phyloP scores from a whole-genome alignment of 2,113 vertebrate species.

The Bubo scandiacus region DNA sequence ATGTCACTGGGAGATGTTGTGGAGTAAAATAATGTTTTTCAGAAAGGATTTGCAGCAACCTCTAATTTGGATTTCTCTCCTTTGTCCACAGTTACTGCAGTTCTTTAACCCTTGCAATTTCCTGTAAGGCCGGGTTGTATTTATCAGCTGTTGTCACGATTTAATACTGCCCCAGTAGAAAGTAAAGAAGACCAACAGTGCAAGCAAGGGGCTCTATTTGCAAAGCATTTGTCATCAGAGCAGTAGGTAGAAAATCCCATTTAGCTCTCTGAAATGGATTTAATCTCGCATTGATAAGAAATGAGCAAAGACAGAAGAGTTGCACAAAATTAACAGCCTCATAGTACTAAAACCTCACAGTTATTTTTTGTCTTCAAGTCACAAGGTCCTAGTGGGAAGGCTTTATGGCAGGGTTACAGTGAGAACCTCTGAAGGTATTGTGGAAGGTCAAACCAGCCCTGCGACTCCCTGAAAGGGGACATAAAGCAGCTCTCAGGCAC shows the following conservation, averaged over 20 bases:
- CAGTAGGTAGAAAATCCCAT: not conserved
- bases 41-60: not conserved
- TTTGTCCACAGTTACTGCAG: not conserved
- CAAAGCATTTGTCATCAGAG: not conserved
- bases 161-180: not conserved
- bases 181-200: not conserved
- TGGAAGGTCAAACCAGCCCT: not conserved
- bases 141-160: not conserved
- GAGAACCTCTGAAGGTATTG: not conserved
- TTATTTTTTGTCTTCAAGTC: not conserved
- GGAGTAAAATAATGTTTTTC: not conserved
- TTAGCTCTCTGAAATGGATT: not conserved
- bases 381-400: not conserved
- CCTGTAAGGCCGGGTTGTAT: not conserved
- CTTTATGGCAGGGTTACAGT: not conserved
- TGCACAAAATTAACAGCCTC: not conserved
- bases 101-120: not conserved
- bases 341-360: not conserved
- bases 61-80: not conserved
- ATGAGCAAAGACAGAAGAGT: not conserved
- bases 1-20: not conserved
- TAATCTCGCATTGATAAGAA: not conserved
- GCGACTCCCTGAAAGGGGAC: not conserved
- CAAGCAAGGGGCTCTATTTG: not conserved
- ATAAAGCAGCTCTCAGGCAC: not conserved